phyloP scores from a whole-genome alignment of 2,888 invertebrate genomes.

The Pemphredon lugubris region DNA sequence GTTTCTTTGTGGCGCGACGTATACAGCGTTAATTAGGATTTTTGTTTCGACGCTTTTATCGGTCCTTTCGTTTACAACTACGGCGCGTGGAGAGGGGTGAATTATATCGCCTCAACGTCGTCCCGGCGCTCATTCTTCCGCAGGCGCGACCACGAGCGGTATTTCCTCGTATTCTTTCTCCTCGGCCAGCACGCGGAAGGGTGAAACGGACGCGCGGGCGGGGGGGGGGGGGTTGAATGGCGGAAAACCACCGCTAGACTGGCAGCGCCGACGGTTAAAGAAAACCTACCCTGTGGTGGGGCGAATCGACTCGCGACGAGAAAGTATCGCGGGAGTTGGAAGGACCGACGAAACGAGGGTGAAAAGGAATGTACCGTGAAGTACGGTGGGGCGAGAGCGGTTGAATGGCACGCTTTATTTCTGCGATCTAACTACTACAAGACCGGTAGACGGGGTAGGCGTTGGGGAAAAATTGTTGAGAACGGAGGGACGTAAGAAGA shows the following conservation, averaged over 20 bases:
- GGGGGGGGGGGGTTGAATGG: not conserved
- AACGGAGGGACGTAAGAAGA: not conserved
- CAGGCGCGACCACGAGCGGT: too few species aligned
- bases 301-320: not conserved
- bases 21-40: conserved; percentile 24
- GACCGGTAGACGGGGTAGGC: conserved; percentile 13
- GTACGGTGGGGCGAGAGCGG: not conserved
- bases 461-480: conserved; percentile 12
- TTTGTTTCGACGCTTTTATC: conserved; percentile 9
- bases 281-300: not conserved
- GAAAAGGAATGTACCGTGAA: not conserved
- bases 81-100: too few species aligned
- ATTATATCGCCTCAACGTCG: too few species aligned
- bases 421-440: conserved; percentile 33
- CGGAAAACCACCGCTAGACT: not conserved
- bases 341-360: not conserved
- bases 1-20: not conserved
- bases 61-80: too few species aligned
- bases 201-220: not conserved
- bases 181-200: too few species aligned
- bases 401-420: conserved; percentile 47
- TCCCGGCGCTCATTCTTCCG: too few species aligned
- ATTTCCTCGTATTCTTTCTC: too few species aligned
- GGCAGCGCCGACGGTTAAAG: not conserved
- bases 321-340: not conserved